Conservation (phyloP, 2,888 invertebrate species). For the Drosophila mayaguana region DNA sequence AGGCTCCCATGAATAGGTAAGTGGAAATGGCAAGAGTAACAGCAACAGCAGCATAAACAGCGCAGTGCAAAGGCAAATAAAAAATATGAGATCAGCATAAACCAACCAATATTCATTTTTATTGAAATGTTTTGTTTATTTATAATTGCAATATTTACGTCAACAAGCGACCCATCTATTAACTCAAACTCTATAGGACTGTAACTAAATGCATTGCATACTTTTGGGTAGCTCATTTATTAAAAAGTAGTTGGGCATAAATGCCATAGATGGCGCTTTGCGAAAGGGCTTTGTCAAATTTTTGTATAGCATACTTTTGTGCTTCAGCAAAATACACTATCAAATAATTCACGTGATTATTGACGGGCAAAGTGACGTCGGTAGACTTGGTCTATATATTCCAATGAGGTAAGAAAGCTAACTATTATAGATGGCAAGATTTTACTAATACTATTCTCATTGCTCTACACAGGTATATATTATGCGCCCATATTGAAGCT, state of each 20-base stretch:
- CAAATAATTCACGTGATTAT: too few relatives aligned
- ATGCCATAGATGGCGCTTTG: neutral
- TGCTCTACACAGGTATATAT: neutral
- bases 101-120: neutral
- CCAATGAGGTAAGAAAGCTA: neutral
- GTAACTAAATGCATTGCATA: neutral
- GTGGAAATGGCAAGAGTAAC: neutral
- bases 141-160: neutral
- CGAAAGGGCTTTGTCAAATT: too few relatives aligned
- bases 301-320: neutral
- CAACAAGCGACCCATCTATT: too few relatives aligned
- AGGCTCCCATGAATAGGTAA: neutral
- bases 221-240: neutral
- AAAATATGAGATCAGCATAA: neutral
- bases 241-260: neutral
- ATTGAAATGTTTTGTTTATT: neutral
- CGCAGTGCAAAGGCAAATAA: neutral
- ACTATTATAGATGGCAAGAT: neutral
- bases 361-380: too few relatives aligned
- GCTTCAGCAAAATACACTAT: neutral
- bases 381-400: neutral
- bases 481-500: neutral
- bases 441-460: neutral
- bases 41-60: neutral
- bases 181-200: too few relatives aligned